phyloP scores from a whole-genome alignment of 2,888 invertebrate species.

The Rhorus exstirpatorius region DNA sequence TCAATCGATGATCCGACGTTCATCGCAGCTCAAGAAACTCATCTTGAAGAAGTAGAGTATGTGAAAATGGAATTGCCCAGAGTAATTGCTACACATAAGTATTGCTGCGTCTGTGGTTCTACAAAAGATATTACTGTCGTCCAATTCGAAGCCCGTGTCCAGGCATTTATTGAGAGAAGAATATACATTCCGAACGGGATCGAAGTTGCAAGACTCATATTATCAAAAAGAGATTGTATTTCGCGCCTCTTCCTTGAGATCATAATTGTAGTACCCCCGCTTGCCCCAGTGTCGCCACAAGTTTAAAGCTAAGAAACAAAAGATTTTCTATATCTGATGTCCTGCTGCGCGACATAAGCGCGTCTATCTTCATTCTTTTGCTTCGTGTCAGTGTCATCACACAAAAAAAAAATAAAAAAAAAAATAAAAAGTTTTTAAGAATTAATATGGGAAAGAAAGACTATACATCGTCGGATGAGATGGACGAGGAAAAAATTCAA shows the following conservation, averaged over 20 bases:
- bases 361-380: constrained; percentile 18
- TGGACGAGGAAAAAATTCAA: constrained; percentile 4
- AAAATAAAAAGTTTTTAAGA: no score
- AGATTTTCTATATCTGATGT: neutral
- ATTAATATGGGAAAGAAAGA: no score
- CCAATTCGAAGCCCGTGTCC: neutral
- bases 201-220: no score
- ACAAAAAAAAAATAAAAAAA: no score
- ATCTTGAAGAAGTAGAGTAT: no score
- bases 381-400: no score
- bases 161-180: neutral
- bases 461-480: constrained; percentile 5
- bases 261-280: constrained; percentile 50
- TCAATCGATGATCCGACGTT: no score
- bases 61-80: neutral
- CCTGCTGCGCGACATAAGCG: neutral
- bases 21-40: no score
- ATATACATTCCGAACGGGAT: constrained; percentile 19
- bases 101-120: constrained; percentile 1
- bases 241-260: constrained; percentile 29
- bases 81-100: neutral
- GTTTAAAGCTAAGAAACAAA: constrained; percentile 39
- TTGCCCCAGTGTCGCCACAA: constrained; percentile 44
- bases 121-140: neutral
- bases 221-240: no score